These are phyloP conservation scores for Marronus borbonicus DNA, from an alignment of 2,888 invertebrate genomes.

Conservation along the genomic window DNA sequence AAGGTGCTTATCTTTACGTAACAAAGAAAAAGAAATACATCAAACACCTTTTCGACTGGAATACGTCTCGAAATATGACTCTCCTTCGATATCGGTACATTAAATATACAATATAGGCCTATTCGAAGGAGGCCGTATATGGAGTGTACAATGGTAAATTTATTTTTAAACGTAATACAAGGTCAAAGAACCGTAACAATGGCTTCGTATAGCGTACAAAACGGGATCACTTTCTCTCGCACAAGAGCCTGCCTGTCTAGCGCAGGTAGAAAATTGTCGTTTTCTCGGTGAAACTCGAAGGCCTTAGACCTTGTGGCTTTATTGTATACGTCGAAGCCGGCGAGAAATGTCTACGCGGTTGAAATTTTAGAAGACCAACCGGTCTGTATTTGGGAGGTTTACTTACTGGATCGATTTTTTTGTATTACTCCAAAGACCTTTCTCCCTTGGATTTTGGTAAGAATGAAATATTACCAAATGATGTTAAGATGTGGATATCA, in stretches of 20 bases:
- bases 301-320: constrained; percentile 10
- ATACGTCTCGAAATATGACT: background rate
- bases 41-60: background rate
- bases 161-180: constrained; percentile 43
- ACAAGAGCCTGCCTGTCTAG: constrained; percentile 41
- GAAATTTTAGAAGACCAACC: background rate
- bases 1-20: background rate
- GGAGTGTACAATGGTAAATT: too few relatives aligned
- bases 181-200: constrained; percentile 52
- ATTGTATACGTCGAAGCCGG: background rate
- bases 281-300: constrained; percentile 34
- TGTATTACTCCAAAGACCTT: too few relatives aligned
- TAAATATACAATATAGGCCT: background rate
- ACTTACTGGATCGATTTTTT: too few relatives aligned
- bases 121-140: background rate
- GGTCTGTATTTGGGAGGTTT: background rate
- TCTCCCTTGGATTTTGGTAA: too few relatives aligned
- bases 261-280: constrained; percentile 50
- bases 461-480: too few relatives aligned
- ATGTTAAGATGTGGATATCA: too few relatives aligned
- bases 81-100: background rate
- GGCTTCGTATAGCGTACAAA: background rate
- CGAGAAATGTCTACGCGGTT: background rate
- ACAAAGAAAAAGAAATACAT: background rate
- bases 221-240: constrained; percentile 45